A percentile compares a stretch with the other conserved stretches of the same genome.
Evolutionary conservation across 2,888 invertebrate genomes (phyloP).

Genomic region (Clepsis dumicolana): DNA sequence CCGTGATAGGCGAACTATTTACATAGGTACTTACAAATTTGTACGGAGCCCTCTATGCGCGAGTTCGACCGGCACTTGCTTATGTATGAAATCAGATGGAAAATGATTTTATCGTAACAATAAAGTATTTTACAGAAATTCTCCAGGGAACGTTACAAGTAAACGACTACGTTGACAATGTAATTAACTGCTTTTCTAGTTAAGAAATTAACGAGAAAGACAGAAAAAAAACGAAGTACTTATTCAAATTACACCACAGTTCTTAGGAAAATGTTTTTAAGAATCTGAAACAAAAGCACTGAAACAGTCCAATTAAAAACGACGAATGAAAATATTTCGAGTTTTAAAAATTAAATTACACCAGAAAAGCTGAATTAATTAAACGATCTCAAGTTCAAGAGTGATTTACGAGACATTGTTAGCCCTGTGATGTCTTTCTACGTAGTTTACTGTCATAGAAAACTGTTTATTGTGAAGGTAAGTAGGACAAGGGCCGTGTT

Average conservation of each 20-base stretch:
- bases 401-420: background rate
- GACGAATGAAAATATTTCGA: background rate
- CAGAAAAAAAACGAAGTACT: too few species aligned
- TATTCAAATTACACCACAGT: conserved; percentile 18
- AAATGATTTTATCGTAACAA: too few species aligned
- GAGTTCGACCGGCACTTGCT: too few species aligned
- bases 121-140: background rate
- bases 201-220: background rate
- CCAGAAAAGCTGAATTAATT: conserved; percentile 1
- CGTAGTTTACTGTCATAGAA: background rate
- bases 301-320: conserved; percentile 14
- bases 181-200: background rate
- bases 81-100: too few species aligned
- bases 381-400: conserved; percentile 4
- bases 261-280: conserved; percentile 10
- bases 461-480: background rate
- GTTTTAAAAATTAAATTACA: conserved; percentile 14
- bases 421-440: background rate
- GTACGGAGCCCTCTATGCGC: too few species aligned
- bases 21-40: too few species aligned
- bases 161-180: background rate
- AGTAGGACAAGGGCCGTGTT: too few species aligned
- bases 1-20: too few species aligned
- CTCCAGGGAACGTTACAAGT: background rate
- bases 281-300: conserved; percentile 14